These are phyloP conservation scores for Seriola quinqueradiata DNA, from an alignment of 2,113 vertebrate species.

Conservation along the genomic window DNA sequence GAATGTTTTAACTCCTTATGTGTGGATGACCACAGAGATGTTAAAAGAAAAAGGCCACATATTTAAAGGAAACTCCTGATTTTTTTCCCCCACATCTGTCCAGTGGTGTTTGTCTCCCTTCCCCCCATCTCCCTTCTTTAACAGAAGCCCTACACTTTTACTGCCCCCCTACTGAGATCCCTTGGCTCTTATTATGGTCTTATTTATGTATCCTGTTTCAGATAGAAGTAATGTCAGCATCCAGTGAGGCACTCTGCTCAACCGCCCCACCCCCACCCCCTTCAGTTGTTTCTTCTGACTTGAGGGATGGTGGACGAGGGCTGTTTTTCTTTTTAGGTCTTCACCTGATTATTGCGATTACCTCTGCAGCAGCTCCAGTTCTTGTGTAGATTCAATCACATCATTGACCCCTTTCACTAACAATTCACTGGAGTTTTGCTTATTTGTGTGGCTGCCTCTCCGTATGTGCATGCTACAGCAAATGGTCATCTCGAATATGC, in stretches of 20 bases:
- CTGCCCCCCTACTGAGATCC: constrained; percentile 69
- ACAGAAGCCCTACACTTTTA: constrained; percentile 74
- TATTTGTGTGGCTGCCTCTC: too few species aligned
- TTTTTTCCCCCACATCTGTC: constrained; percentile 52
- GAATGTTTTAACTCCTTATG: constrained; percentile 25
- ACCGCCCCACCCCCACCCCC: constrained; percentile 67
- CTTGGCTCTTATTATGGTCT: constrained; percentile 76
- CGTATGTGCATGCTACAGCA: too few species aligned
- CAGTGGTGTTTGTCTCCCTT: constrained; percentile 60
- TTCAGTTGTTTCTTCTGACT: constrained; percentile 42
- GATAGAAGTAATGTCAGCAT: constrained; percentile 79
- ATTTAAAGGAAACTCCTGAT: constrained; percentile 41
- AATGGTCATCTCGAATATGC: too few species aligned
- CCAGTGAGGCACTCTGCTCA: constrained; percentile 60
- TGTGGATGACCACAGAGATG: constrained; percentile 37
- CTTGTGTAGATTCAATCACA: constrained; percentile 9
- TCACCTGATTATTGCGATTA: constrained; percentile 1
- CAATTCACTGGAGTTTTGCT: too few species aligned
- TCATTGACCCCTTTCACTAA: not conserved
- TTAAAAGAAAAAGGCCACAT: constrained; percentile 6
- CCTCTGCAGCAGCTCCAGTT: constrained; percentile 14
- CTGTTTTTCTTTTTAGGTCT: constrained; percentile 17
- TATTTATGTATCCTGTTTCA: constrained; percentile 84
- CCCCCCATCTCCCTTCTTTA: constrained; percentile 60
- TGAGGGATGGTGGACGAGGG: constrained; percentile 28